phyloP scores from a whole-genome alignment of 2,888 invertebrate species.

The Catonia carolina region DNA sequence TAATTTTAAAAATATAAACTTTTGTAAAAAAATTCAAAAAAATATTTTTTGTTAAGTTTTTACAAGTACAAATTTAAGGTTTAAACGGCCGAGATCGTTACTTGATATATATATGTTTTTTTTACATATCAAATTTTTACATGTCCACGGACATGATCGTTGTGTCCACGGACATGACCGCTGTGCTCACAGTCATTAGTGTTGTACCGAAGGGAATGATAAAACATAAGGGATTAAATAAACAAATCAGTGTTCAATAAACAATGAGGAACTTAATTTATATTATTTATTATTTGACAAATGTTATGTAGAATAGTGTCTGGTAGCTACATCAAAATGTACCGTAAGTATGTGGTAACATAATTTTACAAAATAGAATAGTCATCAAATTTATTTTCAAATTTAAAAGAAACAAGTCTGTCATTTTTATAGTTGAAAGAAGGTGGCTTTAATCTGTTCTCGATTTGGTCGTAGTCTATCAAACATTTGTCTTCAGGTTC shows the following conservation, averaged over 20 bases:
- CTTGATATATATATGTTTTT: not conserved
- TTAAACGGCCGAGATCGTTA: no score
- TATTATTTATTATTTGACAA: not conserved
- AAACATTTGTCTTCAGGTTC: constrained; percentile 3
- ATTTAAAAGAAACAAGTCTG: constrained; percentile 7
- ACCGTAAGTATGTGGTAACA: not conserved
- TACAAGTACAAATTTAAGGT: no score
- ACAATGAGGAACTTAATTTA: no score
- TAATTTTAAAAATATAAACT: no score
- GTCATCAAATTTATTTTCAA: not conserved
- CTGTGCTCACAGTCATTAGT: constrained; percentile 5
- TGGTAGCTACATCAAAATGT: constrained; percentile 2
- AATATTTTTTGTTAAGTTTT: no score
- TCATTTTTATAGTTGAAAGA: constrained; percentile 10
- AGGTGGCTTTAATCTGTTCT: constrained; percentile 11
- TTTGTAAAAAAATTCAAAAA: no score
- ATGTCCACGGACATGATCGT: not conserved
- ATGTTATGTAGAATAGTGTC: constrained; percentile 3
- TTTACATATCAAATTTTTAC: not conserved
- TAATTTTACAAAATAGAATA: no score
- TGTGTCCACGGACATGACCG: not conserved
- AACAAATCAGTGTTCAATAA: no score
- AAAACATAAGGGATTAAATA: not conserved
- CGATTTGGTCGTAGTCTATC: constrained; percentile 7
- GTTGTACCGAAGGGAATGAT: not conserved